These are phyloP conservation scores for Magallana angulata DNA, from an alignment of 1,140 invertebrate genomes.

Conservation along the genomic window DNA sequence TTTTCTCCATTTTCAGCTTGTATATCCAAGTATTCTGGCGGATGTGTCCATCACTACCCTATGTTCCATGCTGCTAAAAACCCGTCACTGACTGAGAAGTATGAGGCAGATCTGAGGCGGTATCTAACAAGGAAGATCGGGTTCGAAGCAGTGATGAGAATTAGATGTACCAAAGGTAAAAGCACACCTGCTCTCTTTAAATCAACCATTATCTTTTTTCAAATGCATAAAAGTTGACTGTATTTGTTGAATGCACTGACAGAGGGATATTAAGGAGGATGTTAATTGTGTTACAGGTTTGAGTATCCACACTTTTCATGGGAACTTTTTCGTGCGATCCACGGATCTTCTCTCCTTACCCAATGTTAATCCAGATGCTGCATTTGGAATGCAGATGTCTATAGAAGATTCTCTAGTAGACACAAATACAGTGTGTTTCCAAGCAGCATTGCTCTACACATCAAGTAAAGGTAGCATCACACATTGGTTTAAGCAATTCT, in stretches of 20 bases:
- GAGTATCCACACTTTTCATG: constrained; percentile 98
- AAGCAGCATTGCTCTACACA: constrained; percentile 98
- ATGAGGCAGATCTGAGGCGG: constrained; percentile 89
- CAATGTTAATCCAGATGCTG: constrained; percentile 98
- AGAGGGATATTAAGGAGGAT: too few species aligned
- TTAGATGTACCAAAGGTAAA: constrained; percentile 91
- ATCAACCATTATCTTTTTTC: too few species aligned
- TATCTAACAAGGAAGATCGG: constrained; percentile 98
- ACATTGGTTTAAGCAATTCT: too few species aligned
- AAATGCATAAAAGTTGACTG: too few species aligned
- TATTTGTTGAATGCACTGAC: too few species aligned
- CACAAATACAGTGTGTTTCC: constrained; percentile 94
- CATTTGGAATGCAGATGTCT: constrained; percentile 97
- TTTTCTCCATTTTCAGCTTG: constrained; percentile 84
- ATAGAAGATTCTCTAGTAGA: constrained; percentile 95
- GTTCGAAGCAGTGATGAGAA: constrained; percentile 99
- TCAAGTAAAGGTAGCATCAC: constrained; percentile 91
- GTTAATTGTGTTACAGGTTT: constrained; percentile 79
- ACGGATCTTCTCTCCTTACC: constrained; percentile 97
- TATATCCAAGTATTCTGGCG: constrained; percentile 96
- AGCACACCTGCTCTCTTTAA: too few species aligned
- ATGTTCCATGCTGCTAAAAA: constrained; percentile 88
- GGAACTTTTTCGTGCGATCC: constrained; percentile 99
- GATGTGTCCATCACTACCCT: constrained; percentile 95
- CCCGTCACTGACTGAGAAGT: constrained; percentile 85